Conservation (phyloP, 2,113 vertebrate genomes). For the Phalacrocorax carbo region DNA sequence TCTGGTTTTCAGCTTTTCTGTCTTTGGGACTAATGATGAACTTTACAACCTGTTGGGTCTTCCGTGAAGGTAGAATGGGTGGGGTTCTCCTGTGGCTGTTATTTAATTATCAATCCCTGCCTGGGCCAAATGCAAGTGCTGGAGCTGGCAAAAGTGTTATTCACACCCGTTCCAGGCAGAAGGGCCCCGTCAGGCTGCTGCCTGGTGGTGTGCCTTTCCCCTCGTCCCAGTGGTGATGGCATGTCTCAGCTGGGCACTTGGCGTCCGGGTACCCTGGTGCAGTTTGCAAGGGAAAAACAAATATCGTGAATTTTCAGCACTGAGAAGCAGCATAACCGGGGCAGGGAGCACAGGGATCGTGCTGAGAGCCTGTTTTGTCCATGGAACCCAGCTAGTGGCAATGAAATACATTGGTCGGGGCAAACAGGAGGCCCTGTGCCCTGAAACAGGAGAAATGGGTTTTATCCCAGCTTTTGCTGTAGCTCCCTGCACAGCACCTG, state of each 20-base stretch:
- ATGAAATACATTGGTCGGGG: accelerated
- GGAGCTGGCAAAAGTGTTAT: background rate
- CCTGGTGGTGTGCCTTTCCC: background rate
- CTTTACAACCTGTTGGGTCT: background rate
- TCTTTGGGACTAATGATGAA: background rate
- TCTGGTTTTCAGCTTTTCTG: background rate
- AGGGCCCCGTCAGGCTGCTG: background rate
- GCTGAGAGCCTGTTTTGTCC: background rate
- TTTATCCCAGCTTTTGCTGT: background rate
- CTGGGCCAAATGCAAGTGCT: accelerated
- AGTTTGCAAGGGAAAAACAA: background rate
- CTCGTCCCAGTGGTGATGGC: background rate
- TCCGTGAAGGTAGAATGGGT: background rate
- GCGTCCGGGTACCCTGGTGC: background rate
- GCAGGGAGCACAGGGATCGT: background rate
- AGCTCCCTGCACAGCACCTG: background rate
- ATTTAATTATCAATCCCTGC: background rate
- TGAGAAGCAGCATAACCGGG: accelerated
- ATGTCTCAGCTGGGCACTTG: background rate
- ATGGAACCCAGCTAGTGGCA: accelerated
- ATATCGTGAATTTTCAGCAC: accelerated
- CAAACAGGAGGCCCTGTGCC: background rate
- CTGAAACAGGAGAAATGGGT: accelerated
- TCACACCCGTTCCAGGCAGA: accelerated
- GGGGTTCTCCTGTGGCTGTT: background rate